Percentiles rank a stretch among this genome's conserved stretches.
These are phyloP conservation scores for Callospermophilus lateralis DNA, from an alignment of 2,113 vertebrate species.

Conservation along the genomic window DNA sequence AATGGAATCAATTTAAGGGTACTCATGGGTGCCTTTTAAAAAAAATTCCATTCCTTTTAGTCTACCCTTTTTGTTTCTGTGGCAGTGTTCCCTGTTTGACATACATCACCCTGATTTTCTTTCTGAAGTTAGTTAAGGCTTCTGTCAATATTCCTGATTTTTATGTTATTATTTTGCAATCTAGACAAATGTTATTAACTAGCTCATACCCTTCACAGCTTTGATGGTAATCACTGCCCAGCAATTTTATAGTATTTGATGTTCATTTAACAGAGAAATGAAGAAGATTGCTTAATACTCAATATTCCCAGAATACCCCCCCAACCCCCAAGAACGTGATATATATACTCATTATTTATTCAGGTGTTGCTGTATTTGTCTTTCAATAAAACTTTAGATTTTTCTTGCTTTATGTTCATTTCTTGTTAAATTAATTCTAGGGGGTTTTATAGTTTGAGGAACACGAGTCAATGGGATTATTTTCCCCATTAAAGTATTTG, in stretches of 20 bases:
- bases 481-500: neutral
- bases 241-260: neutral
- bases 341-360: neutral
- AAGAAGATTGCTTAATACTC: neutral
- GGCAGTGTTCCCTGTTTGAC: neutral
- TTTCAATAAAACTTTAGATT: neutral
- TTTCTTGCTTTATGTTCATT: neutral
- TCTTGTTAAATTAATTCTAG: slow-evolving; percentile 13
- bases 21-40: neutral
- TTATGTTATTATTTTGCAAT: neutral
- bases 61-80: neutral
- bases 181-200: neutral
- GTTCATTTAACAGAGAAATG: neutral
- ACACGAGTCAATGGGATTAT: neutral
- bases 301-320: neutral
- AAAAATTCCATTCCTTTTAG: neutral
- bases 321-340: neutral
- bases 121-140: neutral
- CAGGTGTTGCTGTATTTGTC: neutral
- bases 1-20: neutral
- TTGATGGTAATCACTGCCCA: neutral
- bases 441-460: neutral
- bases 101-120: neutral
- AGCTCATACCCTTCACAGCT: neutral
- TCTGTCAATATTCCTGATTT: neutral